Conservation (phyloP, 2,113 vertebrate genomes). For the Macroglossus sobrinus region DNA sequence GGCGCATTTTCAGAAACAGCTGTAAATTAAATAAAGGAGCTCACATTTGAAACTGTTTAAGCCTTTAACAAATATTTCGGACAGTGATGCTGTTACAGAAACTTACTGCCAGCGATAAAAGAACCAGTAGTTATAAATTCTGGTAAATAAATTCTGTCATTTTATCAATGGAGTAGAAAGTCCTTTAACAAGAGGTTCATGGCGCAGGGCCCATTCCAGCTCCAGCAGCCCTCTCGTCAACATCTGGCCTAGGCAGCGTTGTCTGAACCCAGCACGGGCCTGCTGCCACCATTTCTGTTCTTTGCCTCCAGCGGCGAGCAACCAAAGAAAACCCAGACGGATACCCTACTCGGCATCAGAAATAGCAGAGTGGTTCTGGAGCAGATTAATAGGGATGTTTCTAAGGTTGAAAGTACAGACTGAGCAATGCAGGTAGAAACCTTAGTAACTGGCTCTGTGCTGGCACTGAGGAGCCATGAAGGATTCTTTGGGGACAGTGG, state of each 20-base stretch:
- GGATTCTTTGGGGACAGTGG: constrained; percentile 52
- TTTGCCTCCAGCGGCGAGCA: neutral
- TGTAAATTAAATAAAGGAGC: constrained; percentile 59
- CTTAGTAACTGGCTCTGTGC: constrained; percentile 50
- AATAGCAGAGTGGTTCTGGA: constrained; percentile 24
- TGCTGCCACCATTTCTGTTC: neutral
- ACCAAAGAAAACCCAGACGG: neutral
- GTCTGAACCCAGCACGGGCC: neutral
- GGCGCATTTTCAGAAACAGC: constrained; percentile 26
- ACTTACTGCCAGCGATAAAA: constrained; percentile 49
- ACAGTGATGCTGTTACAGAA: constrained; percentile 50
- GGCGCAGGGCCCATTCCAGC: neutral
- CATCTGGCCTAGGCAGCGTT: neutral
- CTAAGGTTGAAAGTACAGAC: constrained; percentile 44
- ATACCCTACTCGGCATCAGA: neutral
- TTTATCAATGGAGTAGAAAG: constrained; percentile 58
- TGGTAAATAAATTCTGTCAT: constrained; percentile 55
- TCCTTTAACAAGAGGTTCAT: constrained; percentile 29
- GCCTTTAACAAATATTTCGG: constrained; percentile 64
- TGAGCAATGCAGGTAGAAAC: constrained; percentile 52
- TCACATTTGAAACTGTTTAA: constrained; percentile 38
- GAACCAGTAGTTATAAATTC: constrained; percentile 32
- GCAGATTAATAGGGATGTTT: constrained; percentile 23
- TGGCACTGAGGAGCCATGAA: constrained; percentile 12
- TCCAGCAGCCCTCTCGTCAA: neutral